Conservation (phyloP, 2,888 invertebrate species). For the Patella depressa region DNA sequence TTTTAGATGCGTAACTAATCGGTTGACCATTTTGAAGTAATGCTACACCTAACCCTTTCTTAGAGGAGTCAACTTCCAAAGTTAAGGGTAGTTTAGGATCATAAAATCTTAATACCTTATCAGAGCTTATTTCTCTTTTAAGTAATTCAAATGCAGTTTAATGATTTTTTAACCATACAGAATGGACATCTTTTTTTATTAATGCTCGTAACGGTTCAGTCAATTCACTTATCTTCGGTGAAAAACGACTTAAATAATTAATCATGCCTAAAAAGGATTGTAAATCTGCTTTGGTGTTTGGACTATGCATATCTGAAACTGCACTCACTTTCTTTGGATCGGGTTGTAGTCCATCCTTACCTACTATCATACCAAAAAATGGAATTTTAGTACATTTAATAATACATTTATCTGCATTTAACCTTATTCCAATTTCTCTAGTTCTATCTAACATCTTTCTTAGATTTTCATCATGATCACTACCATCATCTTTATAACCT, state of each 20-base stretch:
- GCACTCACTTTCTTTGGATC: background rate
- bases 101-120: slow-evolving; percentile 20
- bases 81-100: slow-evolving; percentile 30
- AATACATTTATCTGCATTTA: slow-evolving; percentile 2
- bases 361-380: slow-evolving; percentile 7
- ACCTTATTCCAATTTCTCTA: background rate
- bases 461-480: slow-evolving; percentile 4
- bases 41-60: slow-evolving; percentile 41
- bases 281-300: slow-evolving; percentile 26
- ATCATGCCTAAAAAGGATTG: slow-evolving; percentile 33
- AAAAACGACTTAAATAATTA: slow-evolving; percentile 28
- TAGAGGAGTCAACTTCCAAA: slow-evolving; percentile 42
- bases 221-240: slow-evolving; percentile 24
- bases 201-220: slow-evolving; percentile 26
- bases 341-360: background rate
- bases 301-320: slow-evolving; percentile 27
- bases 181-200: slow-evolving; percentile 28
- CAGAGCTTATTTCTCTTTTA: slow-evolving; percentile 17
- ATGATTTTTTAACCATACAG: slow-evolving; percentile 29
- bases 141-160: slow-evolving; percentile 24
- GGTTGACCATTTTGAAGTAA: slow-evolving; percentile 43
- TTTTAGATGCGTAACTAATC: slow-evolving; percentile 46
- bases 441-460: slow-evolving; percentile 5
- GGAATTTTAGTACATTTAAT: slow-evolving; percentile 8
- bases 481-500: slow-evolving; percentile 7